These are phyloP conservation scores for Linepithema humile DNA, from an alignment of 1,140 invertebrate species.

Conservation along the genomic window DNA sequence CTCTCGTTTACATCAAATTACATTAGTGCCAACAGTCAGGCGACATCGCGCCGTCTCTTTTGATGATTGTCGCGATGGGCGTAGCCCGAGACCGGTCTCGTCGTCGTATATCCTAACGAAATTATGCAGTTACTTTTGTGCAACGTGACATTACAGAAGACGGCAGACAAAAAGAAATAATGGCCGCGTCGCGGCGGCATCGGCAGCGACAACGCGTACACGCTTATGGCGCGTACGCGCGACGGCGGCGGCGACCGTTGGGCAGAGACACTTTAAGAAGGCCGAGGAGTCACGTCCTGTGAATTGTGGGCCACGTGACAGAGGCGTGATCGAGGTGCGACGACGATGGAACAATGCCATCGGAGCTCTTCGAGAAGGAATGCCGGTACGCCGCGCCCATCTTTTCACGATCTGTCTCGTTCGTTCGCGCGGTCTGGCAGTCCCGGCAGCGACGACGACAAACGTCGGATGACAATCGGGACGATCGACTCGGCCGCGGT, in stretches of 20 bases:
- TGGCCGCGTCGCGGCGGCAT: constrained; percentile 7
- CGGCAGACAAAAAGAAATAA: constrained; percentile 15
- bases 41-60: not conserved
- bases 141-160: constrained; percentile 53
- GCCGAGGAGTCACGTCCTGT: constrained; percentile 81
- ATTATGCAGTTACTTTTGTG: constrained; percentile 50
- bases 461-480: constrained; percentile 53
- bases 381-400: constrained; percentile 83
- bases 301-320: constrained; percentile 84
- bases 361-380: constrained; percentile 83
- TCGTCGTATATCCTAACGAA: constrained; percentile 25
- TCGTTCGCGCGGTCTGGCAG: not conserved
- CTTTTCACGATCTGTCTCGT: constrained; percentile 71
- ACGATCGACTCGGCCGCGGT: constrained; percentile 13
- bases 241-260: constrained; percentile 56
- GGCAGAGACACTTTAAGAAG: constrained; percentile 67
- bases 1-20: constrained; percentile 54
- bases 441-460: constrained; percentile 11
- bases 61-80: constrained; percentile 35
- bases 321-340: constrained; percentile 84
- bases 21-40: not conserved
- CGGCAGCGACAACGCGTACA: no score
- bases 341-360: constrained; percentile 84
- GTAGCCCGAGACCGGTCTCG: not conserved
- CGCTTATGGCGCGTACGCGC: constrained; percentile 34